Base-by-base conservation (phyloP, 2,113 vertebrate genomes). In the Columbina picui region DNA sequence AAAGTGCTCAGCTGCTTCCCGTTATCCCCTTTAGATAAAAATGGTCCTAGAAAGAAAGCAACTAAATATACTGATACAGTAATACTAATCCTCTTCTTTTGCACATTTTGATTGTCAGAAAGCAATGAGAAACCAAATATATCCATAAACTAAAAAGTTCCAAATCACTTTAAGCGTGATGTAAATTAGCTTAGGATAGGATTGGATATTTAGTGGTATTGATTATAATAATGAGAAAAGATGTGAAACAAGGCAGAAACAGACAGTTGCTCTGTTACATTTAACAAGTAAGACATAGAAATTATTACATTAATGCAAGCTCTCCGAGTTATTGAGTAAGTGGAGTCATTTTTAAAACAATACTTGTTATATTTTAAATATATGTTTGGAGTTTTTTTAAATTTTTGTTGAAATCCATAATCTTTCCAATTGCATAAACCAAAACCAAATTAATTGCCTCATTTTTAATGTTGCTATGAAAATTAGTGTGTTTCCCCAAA, bases 51-150 rank as follows among this genome's bases (percentile, higher is more conserved):
- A 63, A 85, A 65, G 26, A 19, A 82, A 90, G 6, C 13, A 43
- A 76, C 10, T 49, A 59, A 84, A 89, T 94, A 76, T 59, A 82
- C 34, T 49, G 45, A 55, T 73, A 55, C 3, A 7, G 5, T 77
- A 60, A 71, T 25, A 94, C 20, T 38, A 91, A 56, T 73, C 12
- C 16, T 77, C 93, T 67, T 38, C n/a, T 64, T 49, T 56, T 83
- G 6, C 8, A 61, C 19, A 64, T 89, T 94, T 91, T 82, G 63
- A 77, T 83, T 97, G 18, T 90, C 60, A 85, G 82, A 96, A 86
- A 69, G 63, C 77, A 96, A 87, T 56, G 22, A 97, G 74, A 96
- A 87, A 82, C 7, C 49, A 89, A 93, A 89, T 80, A 77, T 41
- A 92, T 45, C 39, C 60, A 64, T 79, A 96, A 82, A 84, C 39